A percentile compares a stretch with the other conserved stretches of the same genome.
Evolutionary conservation across 2,797 vertebrate species (phyloP).

Genomic region (Chrysolophus pictus): DNA sequence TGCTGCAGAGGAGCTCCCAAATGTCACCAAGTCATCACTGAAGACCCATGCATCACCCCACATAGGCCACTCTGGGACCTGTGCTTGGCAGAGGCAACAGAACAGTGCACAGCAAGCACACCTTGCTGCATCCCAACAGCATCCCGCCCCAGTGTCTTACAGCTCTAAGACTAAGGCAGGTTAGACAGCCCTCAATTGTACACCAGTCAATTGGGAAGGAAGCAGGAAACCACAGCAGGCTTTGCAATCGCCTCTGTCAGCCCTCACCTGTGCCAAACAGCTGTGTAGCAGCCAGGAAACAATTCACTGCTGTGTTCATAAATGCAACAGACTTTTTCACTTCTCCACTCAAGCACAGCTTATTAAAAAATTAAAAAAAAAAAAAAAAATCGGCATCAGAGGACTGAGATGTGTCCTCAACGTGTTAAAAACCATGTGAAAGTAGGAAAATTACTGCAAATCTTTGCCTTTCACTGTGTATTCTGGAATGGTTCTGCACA

Average conservation of each 20-base stretch:
- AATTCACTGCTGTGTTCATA: not conserved
- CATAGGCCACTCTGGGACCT: not conserved
- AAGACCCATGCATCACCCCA: not conserved
- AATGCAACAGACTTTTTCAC: not conserved
- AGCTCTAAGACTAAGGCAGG: not conserved
- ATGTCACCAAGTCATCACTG: rapidly evolving
- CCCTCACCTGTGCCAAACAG: not conserved
- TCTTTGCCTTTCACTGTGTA: not conserved
- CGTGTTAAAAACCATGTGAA: not conserved
- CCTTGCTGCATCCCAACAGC: rapidly evolving
- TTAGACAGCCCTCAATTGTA: rapidly evolving
- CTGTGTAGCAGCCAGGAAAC: not conserved
- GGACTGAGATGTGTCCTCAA: not conserved
- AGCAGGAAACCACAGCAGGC: not conserved
- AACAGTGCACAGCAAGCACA: not conserved
- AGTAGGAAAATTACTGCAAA: not conserved
- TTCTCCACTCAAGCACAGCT: not conserved
- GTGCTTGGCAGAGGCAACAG: not conserved
- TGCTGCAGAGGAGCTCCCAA: not conserved
- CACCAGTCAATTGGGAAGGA: not conserved
- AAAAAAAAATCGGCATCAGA: not conserved
- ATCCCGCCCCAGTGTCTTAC: not conserved
- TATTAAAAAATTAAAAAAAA: not conserved
- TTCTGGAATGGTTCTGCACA: constrained; percentile 26
- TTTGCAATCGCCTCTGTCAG: not conserved